These are phyloP conservation scores for Uromys caudimaculatus DNA, from an alignment of 2,797 vertebrate species.

Conservation along the genomic window DNA sequence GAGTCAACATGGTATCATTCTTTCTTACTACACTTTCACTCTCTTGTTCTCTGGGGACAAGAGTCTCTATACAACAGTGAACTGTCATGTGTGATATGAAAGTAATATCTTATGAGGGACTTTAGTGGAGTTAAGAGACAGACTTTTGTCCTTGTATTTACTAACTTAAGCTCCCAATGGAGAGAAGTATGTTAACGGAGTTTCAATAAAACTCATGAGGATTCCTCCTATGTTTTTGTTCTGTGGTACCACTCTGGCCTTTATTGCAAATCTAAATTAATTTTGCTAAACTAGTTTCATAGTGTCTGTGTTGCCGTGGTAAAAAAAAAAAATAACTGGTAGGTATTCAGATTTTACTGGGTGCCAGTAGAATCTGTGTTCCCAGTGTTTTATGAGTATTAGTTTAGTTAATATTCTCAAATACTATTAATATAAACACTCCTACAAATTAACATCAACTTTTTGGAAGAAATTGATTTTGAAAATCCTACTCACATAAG, in stretches of 20 bases:
- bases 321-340: neutral
- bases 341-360: neutral
- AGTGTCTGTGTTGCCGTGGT: neutral
- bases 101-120: conserved; percentile 62
- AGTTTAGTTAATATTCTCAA: conserved; percentile 18
- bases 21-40: conserved; percentile 35
- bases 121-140: conserved; percentile 63
- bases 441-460: neutral
- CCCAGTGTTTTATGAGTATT: neutral
- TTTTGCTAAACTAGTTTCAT: conserved; percentile 25
- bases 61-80: conserved; percentile 49
- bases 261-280: conserved; percentile 9
- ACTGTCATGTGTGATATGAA: conserved; percentile 69
- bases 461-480: conserved; percentile 1
- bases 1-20: conserved; percentile 46
- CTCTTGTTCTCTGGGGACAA: conserved; percentile 62
- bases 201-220: neutral
- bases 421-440: neutral
- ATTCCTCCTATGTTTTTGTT: conserved; percentile 20
- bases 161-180: conserved; percentile 64
- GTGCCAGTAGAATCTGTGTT: conserved; percentile 2
- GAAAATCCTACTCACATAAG: neutral
- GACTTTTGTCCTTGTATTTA: conserved; percentile 64
- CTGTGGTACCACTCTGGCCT: neutral
- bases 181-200: conserved; percentile 57